Evolutionary conservation across 35 echinoderm and acorn worm genomes (phyloP).

Genomic region (Lytechinus pictus): DNA sequence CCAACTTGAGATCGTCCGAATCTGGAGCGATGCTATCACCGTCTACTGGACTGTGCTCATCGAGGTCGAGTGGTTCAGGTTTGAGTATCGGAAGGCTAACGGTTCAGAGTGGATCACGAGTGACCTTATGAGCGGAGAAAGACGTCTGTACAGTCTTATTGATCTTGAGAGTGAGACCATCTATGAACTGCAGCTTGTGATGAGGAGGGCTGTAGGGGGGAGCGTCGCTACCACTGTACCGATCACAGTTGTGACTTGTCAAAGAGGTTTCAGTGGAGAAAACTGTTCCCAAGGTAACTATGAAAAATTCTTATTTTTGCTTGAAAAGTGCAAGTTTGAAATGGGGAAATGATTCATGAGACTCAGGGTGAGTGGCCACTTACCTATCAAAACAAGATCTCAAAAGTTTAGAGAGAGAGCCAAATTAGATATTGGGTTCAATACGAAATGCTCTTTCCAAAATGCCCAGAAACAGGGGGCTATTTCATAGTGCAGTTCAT

Average conservation of each 20-base stretch:
- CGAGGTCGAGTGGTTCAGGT: slow-evolving; percentile 76
- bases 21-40: slow-evolving; percentile 87
- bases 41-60: slow-evolving; percentile 79
- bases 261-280: slow-evolving; percentile 63
- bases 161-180: slow-evolving; percentile 62
- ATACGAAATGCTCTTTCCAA: too few species aligned
- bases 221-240: slow-evolving; percentile 54
- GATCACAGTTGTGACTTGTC: slow-evolving; percentile 62
- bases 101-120: slow-evolving; percentile 47
- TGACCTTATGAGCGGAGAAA: slow-evolving; percentile 57
- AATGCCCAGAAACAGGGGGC: too few species aligned
- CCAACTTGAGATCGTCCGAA: slow-evolving; percentile 52
- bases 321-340: too few species aligned
- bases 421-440: too few species aligned
- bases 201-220: slow-evolving; percentile 62
- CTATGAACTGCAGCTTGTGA: slow-evolving; percentile 72
- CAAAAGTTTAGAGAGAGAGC: too few species aligned
- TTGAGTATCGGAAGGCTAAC: slow-evolving; percentile 55
- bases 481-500: too few species aligned
- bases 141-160: slow-evolving; percentile 71
- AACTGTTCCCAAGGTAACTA: slow-evolving; percentile 81
- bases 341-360: too few species aligned
- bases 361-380: too few species aligned
- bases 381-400: too few species aligned
- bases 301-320: not conserved